These are phyloP conservation scores for Chondrosia reniformis DNA, from an alignment of 37 sponge, comb jelly and placozoan species.

Conservation along the genomic window DNA sequence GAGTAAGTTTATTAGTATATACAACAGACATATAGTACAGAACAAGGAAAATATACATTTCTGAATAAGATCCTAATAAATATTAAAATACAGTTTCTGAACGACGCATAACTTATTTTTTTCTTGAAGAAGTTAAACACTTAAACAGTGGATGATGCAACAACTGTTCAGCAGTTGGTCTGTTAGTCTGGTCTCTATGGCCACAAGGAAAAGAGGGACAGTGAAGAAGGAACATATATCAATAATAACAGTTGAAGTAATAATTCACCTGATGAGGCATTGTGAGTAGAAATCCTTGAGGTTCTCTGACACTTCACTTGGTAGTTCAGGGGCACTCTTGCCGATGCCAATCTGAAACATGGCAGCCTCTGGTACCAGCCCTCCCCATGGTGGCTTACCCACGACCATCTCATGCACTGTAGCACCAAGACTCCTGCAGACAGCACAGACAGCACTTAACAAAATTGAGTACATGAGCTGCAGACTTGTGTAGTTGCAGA, in stretches of 20 bases:
- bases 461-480: no score
- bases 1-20: no score
- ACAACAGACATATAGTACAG: no score
- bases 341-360: constrained; percentile 86
- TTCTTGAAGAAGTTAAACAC: no score
- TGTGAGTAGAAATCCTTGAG: constrained; percentile 36
- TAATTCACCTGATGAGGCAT: constrained; percentile 43
- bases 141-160: constrained; percentile 37
- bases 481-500: no score
- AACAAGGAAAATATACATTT: no score
- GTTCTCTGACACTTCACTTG: constrained; percentile 48
- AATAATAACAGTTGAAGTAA: neutral
- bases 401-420: constrained; percentile 86
- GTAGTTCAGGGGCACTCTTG: constrained; percentile 49
- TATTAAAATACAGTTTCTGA: no score
- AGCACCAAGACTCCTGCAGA: constrained; percentile 75
- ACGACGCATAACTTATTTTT: no score
- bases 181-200: constrained; percentile 34
- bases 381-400: constrained; percentile 79
- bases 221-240: no score
- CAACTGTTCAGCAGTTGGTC: constrained; percentile 39
- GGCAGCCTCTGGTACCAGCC: constrained; percentile 72
- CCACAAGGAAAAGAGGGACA: neutral
- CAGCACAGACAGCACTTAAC: neutral
- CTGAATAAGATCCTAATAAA: no score